Percentiles rank a stretch among this genome's conserved stretches.
Conservation (phyloP, 2,113 vertebrate species). For the Salvelinus sp. region DNA sequence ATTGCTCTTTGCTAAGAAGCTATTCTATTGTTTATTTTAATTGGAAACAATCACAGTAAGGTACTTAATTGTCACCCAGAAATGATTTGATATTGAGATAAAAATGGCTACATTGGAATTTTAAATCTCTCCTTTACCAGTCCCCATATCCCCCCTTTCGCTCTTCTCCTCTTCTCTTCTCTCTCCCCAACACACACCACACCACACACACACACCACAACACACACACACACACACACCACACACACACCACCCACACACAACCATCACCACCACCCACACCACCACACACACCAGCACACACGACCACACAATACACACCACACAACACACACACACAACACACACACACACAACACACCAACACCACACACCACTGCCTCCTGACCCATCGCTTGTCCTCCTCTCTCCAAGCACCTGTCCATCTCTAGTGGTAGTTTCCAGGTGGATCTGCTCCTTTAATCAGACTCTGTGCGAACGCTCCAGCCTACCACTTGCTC, state of each 20-base stretch:
- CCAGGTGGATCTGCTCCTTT: constrained; percentile 96
- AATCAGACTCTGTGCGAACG: constrained; percentile 98
- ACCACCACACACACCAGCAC: too few relatives aligned
- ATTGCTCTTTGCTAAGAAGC: too few relatives aligned
- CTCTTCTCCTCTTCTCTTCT: too few relatives aligned
- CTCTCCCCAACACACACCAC: neutral
- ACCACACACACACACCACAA: too few relatives aligned
- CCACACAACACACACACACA: too few relatives aligned
- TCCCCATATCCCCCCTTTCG: neutral
- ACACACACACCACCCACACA: neutral
- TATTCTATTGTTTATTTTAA: too few relatives aligned
- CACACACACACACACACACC: constrained; percentile 11
- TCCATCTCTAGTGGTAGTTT: constrained; percentile 86
- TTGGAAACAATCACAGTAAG: too few relatives aligned
- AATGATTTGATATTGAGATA: too few relatives aligned
- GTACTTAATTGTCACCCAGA: too few relatives aligned
- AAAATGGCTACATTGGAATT: too few relatives aligned
- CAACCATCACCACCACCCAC: too few relatives aligned
- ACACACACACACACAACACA: constrained; percentile 11
- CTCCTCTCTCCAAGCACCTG: constrained; percentile 84
- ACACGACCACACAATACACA: too few relatives aligned
- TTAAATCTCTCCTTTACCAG: neutral
- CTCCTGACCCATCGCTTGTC: neutral
- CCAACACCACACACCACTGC: neutral
- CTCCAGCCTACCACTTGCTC: constrained; percentile 95